Evolutionary conservation across 2,797 vertebrate species (phyloP).

Genomic region (Xenops minutus): DNA sequence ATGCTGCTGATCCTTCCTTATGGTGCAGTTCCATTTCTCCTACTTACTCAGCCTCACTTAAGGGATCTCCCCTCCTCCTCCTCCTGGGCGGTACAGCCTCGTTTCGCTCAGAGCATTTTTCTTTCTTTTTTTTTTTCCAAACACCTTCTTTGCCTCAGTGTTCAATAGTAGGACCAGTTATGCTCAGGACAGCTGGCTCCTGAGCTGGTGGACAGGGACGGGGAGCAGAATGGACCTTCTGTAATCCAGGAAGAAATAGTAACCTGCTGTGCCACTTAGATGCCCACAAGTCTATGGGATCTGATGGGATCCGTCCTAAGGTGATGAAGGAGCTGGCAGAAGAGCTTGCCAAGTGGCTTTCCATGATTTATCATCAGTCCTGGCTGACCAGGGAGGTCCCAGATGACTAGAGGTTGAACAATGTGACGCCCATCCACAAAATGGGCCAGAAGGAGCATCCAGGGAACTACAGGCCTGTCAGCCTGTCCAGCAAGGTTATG

Average conservation of each 20-base stretch:
- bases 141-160: neutral
- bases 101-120: neutral
- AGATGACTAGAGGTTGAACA: neutral
- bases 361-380: neutral
- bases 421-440: neutral
- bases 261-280: neutral
- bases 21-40: neutral
- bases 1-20: fast-evolving
- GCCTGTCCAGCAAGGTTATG: neutral
- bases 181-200: neutral
- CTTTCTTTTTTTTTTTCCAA: too few relatives aligned
- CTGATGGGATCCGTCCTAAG: neutral
- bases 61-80: neutral
- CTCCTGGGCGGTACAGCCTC: neutral
- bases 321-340: neutral
- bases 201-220: neutral
- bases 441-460: neutral
- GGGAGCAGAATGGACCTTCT: neutral
- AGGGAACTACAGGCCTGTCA: neutral
- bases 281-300: neutral
- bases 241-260: neutral
- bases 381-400: neutral
- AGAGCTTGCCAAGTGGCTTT: neutral
- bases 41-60: neutral
- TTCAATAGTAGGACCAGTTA: neutral